phyloP scores from a whole-genome alignment of 2,113 vertebrate species.

The Tragelaphus buxtoni region DNA sequence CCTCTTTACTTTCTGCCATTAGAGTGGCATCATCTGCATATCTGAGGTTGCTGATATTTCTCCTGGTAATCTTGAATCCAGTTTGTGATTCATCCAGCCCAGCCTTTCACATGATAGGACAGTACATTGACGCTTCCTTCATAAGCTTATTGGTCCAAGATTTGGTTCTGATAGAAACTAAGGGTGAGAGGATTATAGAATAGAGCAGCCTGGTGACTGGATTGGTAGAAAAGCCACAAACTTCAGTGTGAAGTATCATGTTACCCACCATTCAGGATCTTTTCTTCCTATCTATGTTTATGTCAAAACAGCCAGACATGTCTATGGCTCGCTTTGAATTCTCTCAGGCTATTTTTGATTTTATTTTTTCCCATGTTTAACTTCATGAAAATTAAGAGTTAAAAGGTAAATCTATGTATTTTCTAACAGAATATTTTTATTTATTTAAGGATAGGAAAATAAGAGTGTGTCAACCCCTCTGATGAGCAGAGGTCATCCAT shows the following conservation, averaged over 20 bases:
- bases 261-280: neutral
- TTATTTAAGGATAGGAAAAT: constrained; percentile 61
- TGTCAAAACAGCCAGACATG: neutral
- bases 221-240: neutral
- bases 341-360: neutral
- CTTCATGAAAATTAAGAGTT: constrained; percentile 43
- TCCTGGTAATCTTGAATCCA: neutral
- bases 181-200: neutral
- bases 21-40: neutral
- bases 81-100: neutral
- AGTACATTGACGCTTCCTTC: neutral
- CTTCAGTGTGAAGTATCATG: neutral
- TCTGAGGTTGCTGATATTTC: neutral
- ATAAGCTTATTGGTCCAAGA: neutral
- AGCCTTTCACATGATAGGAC: neutral
- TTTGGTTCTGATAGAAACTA: neutral
- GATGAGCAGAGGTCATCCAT: constrained; percentile 44
- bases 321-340: neutral
- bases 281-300: neutral
- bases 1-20: neutral
- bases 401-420: constrained; percentile 54
- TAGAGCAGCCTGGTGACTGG: neutral
- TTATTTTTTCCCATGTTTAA: constrained; percentile 4
- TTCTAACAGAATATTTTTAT: constrained; percentile 55
- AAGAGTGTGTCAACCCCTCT: constrained; percentile 47